A percentile compares a stretch with the other conserved stretches of the same genome.
Evolutionary conservation across 1,140 invertebrate genomes (phyloP).

Genomic region (Chymomyza costata): DNA sequence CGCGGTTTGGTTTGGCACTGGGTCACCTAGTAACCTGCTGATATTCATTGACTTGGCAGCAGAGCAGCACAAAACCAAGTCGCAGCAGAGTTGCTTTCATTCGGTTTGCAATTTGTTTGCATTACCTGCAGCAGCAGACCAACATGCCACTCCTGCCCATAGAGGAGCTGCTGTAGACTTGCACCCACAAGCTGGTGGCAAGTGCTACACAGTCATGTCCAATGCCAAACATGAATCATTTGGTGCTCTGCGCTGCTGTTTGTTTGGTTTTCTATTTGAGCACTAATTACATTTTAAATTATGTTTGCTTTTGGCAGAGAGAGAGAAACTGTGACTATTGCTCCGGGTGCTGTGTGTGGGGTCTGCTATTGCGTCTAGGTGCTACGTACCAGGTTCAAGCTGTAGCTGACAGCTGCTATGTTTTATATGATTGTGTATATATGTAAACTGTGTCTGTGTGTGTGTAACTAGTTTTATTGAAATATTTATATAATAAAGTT

Average conservation of each 20-base stretch:
- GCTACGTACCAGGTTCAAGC: slow-evolving; percentile 14
- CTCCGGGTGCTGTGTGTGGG: slow-evolving; percentile 6
- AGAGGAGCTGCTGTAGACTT: background rate
- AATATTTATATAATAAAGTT: slow-evolving; percentile 73
- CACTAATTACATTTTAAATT: slow-evolving; percentile 74
- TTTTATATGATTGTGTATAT: slow-evolving; percentile 18
- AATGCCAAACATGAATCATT: no score
- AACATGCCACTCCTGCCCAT: slow-evolving; percentile 19
- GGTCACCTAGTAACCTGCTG: slow-evolving; percentile 74
- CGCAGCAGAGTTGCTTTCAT: slow-evolving; percentile 25
- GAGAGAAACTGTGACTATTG: slow-evolving; percentile 19
- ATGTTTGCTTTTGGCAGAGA: slow-evolving; percentile 65
- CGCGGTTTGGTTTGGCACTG: slow-evolving; percentile 30
- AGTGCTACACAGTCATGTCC: slow-evolving; percentile 4
- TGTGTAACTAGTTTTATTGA: slow-evolving; percentile 38
- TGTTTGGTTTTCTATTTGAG: slow-evolving; percentile 72
- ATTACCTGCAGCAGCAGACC: slow-evolving; percentile 24
- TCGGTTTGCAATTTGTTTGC: slow-evolving; percentile 51
- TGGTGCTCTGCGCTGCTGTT: slow-evolving; percentile 26
- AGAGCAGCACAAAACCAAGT: slow-evolving; percentile 3
- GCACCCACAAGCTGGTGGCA: background rate
- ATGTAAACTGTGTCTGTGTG: slow-evolving; percentile 4
- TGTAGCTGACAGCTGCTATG: slow-evolving; percentile 14
- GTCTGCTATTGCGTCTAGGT: background rate
- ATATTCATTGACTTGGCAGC: slow-evolving; percentile 65